Evolutionary conservation across 2,797 vertebrate genomes (phyloP).

Genomic region (Dallia pectoralis): DNA sequence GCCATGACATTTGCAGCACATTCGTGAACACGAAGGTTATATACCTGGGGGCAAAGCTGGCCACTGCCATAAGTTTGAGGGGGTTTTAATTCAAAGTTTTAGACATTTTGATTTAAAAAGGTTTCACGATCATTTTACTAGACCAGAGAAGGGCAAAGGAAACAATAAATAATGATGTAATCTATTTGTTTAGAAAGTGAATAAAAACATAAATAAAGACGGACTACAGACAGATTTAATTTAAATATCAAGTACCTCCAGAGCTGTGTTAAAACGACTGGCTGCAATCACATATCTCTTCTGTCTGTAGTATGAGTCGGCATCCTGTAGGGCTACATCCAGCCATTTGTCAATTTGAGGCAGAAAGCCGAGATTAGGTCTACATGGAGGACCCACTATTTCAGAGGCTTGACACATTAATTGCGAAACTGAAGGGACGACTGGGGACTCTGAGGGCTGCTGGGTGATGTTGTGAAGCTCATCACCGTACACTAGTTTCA

Average conservation of each 20-base stretch:
- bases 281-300: conserved; percentile 67
- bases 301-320: conserved; percentile 64
- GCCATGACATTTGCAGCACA: background rate
- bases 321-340: conserved; percentile 63
- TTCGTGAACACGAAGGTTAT: background rate
- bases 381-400: conserved; percentile 36
- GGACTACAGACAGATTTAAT: conserved; percentile 28
- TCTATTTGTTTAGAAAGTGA: conserved; percentile 36
- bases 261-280: conserved; percentile 60
- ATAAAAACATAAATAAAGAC: conserved; percentile 32
- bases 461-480: conserved; percentile 60
- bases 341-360: conserved; percentile 69
- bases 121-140: background rate
- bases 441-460: conserved; percentile 16
- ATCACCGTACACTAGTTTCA: conserved; percentile 62
- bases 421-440: conserved; percentile 51
- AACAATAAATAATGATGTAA: conserved; percentile 46
- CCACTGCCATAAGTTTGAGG: background rate
- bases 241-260: conserved; percentile 65
- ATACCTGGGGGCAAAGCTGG: background rate
- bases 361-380: conserved; percentile 51
- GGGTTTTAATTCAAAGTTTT: background rate
- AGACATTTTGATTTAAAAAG: conserved; percentile 3
- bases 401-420: conserved; percentile 39
- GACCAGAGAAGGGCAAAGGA: background rate